A percentile compares a stretch with the other conserved stretches of the same genome.
Evolutionary conservation across 2,113 vertebrate species (phyloP).

Genomic region (Amphilophus citrinellus): DNA sequence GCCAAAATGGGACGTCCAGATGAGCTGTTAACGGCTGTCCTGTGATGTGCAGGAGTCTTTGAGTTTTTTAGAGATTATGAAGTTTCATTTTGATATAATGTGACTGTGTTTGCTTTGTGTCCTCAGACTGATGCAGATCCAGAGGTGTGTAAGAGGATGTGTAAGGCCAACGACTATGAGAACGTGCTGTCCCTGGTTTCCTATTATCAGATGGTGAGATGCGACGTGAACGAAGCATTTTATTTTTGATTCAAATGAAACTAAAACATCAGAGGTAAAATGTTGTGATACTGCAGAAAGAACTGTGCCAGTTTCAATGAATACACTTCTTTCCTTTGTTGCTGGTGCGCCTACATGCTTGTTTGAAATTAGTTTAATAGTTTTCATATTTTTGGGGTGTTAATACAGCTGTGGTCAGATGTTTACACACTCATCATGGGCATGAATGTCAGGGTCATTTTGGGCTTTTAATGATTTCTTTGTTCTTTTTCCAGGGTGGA

Average conservation of each 20-base stretch:
- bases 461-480: neutral
- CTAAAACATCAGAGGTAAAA: neutral
- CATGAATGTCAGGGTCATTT: neutral
- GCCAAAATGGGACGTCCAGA: conserved; percentile 1
- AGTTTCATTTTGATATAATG: neutral
- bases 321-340: too few relatives aligned
- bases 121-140: conserved; percentile 96
- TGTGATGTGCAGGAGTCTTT: neutral
- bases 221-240: neutral
- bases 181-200: conserved; percentile 92
- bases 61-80: conserved; percentile 3
- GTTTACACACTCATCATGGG: neutral
- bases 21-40: conserved; percentile 5
- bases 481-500: neutral
- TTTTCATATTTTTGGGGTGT: neutral
- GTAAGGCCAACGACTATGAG: conserved; percentile 90
- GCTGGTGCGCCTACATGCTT: neutral
- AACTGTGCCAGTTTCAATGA: neutral
- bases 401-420: neutral
- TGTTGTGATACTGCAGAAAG: neutral
- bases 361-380: neutral
- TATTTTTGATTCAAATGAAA: neutral
- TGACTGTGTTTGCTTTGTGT: neutral
- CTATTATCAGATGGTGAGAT: conserved; percentile 97
- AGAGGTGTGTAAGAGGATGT: conserved; percentile 98